Evolutionary conservation across 2,888 invertebrate genomes (phyloP).

Genomic region (Chrysolina americana): DNA sequence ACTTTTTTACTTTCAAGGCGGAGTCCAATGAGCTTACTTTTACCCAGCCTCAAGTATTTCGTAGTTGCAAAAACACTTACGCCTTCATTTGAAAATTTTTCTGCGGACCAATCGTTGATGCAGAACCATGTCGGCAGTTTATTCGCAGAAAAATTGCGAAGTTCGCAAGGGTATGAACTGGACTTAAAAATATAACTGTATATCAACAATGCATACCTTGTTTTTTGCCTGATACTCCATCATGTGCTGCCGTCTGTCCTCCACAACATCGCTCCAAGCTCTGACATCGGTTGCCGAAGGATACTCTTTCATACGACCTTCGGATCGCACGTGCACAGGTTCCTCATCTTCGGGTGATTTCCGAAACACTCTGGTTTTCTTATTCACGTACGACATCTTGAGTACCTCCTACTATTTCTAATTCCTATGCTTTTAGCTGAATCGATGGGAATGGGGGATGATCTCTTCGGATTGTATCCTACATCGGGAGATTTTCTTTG

Average conservation of each 20-base stretch:
- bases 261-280: constrained; percentile 74
- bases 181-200: no score
- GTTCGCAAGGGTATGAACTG: no score
- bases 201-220: constrained; percentile 35
- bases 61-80: no score
- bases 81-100: no score
- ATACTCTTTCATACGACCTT: constrained; percentile 73
- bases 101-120: no score
- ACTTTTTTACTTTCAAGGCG: no score
- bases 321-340: constrained; percentile 62
- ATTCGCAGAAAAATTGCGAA: no score
- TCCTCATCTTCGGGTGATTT: constrained; percentile 3
- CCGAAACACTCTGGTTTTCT: constrained; percentile 33
- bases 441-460: constrained; percentile 9
- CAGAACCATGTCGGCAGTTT: no score
- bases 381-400: constrained; percentile 43
- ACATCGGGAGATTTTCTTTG: constrained; percentile 25
- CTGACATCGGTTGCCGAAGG: constrained; percentile 74
- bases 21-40: no score
- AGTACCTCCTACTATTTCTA: not conserved
- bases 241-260: constrained; percentile 74
- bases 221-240: constrained; percentile 65
- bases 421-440: not conserved
- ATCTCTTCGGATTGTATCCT: constrained; percentile 21
- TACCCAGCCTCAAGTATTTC: no score